Base-by-base conservation (phyloP, 2,113 vertebrate genomes). In the Catagonus wagneri region DNA sequence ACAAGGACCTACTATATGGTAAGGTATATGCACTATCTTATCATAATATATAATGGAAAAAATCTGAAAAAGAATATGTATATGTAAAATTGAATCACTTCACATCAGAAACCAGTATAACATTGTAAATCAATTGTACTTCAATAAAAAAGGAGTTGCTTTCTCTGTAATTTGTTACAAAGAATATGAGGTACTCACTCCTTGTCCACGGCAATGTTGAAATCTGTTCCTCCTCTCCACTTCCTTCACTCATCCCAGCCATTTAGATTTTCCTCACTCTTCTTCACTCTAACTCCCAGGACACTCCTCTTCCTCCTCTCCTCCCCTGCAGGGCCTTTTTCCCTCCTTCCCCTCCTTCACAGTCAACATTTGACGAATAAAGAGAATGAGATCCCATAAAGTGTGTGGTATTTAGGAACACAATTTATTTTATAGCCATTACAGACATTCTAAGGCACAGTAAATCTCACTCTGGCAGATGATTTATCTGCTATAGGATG, bases 351-450 rank as follows among this genome's bases (percentile, higher is more conserved):
- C 3, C 19, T 60, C 23, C 20, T 56, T 22, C n/a, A 32, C 10
- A 56, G n/a, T 75, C 63, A 86, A 60, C 50, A 16, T 75, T 88
- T 44, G 25, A 79, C 66, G 50, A 66, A 10, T 50, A 94, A 90
- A 92, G 60, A 88, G 32, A 79, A 83, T 44, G 52, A 91, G 68
- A 76, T 78, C 34, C 69, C 32, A 56, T 71, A 69, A 78, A 6
- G 16, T n/a, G 13, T 54, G 7, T 25, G 19, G 58, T 27, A 60
- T 93, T 87, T 54, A 87, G 80, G 90, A 96, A 81, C 60, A 93
- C 20, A 80, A n/a, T 63, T 89, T 75, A 29, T 93, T 94, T 92
- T 61, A 94, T 7, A 92, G 84, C 16, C 25, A 14, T 76, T 68
- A n/a, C 27, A 61, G 74, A 83, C 29, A 93, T 76, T 74, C 66